A percentile compares a stretch with the other conserved stretches of the same genome.
phyloP scores from a whole-genome alignment of 1,140 invertebrate species.

The Diachasma alloeum region DNA sequence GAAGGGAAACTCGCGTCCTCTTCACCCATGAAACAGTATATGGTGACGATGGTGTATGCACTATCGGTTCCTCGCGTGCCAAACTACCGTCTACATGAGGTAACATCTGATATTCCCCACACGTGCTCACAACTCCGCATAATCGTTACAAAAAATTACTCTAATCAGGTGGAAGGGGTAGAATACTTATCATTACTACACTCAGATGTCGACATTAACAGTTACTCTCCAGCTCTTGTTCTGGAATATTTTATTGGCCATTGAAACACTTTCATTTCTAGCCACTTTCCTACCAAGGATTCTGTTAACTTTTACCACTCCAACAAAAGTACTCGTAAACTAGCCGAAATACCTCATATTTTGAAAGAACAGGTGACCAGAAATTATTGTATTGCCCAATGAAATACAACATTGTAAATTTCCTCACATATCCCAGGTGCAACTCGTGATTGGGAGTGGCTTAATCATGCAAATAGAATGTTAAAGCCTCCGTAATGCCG shows the following conservation, averaged over 20 bases:
- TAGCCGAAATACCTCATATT: neutral
- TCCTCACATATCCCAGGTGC: neutral
- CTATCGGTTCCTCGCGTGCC: neutral
- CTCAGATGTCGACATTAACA: neutral
- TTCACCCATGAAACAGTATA: slow-evolving; percentile 11
- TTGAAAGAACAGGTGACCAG: neutral
- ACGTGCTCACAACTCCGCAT: neutral
- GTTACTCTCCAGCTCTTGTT: neutral
- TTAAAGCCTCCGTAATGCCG: neutral
- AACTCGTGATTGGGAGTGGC: slow-evolving; percentile 13
- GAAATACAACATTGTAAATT: neutral
- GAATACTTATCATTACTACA: neutral
- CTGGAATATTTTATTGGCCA: neutral
- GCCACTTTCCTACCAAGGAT: neutral
- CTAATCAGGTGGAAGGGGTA: neutral
- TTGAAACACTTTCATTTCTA: neutral
- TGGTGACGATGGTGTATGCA: neutral
- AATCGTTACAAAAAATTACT: neutral
- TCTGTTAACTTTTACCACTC: neutral
- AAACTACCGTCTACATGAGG: neutral
- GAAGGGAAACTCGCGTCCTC: slow-evolving; percentile 9
- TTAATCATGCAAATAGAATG: neutral
- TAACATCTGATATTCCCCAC: neutral
- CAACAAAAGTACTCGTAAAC: neutral
- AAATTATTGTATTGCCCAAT: neutral